Evolutionary conservation across 92 coral and sea anemone genomes (phyloP).

Genomic region (Phymanthus crucifer): DNA sequence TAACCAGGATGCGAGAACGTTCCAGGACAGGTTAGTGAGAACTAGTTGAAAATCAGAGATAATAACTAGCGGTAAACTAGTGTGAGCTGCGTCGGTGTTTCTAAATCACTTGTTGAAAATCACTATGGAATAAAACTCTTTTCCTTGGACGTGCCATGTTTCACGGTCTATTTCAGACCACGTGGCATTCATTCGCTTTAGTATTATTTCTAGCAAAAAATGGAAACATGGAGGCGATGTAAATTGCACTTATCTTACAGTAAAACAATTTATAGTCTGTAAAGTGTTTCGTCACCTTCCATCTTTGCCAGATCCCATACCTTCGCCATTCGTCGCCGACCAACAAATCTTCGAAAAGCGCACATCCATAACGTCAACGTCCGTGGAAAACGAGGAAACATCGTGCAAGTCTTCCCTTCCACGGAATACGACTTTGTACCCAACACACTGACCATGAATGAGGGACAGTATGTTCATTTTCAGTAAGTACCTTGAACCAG

Average conservation of each 20-base stretch:
- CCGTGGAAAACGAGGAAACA: constrained; percentile 54
- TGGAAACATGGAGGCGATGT: too few species aligned
- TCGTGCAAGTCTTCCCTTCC: constrained; percentile 43
- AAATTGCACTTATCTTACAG: too few species aligned
- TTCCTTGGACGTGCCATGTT: too few species aligned
- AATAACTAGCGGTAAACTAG: too few species aligned
- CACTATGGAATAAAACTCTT: not conserved
- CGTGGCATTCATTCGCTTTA: too few species aligned
- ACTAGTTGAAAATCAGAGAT: not conserved
- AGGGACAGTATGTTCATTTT: constrained; percentile 45
- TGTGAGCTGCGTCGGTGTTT: too few species aligned
- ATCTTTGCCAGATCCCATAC: constrained; percentile 19
- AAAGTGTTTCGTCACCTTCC: not conserved
- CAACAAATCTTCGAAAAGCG: constrained; percentile 5
- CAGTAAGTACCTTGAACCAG: constrained; percentile 51
- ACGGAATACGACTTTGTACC: constrained; percentile 57
- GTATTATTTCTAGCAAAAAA: too few species aligned
- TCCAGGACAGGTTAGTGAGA: constrained; percentile 44
- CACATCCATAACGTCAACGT: constrained; percentile 45
- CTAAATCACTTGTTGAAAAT: not conserved
- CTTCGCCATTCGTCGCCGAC: constrained; percentile 39
- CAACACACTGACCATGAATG: constrained; percentile 27
- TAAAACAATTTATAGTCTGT: not conserved
- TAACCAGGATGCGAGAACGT: constrained; percentile 38
- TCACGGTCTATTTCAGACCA: too few species aligned